A percentile compares a stretch with the other conserved stretches of the same genome.
phyloP scores from a whole-genome alignment of 2,888 invertebrate genomes.

The Erpobdella octoculata region DNA sequence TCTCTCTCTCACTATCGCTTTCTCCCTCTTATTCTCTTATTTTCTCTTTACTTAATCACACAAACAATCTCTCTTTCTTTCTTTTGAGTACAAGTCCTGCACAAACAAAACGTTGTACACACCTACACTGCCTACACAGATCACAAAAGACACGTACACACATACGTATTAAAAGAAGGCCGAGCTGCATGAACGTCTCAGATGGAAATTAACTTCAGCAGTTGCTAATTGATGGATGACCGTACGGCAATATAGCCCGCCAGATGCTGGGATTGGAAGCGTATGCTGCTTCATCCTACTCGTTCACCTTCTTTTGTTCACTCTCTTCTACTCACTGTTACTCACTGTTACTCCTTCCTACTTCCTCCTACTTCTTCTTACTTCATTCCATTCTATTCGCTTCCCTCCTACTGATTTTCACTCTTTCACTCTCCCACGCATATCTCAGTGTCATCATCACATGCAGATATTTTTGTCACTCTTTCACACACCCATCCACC shows the following conservation, averaged over 20 bases:
- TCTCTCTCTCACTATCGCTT: no score
- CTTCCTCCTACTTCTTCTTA: no score
- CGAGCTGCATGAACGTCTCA: background rate
- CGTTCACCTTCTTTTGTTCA: background rate
- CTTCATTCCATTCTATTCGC: no score
- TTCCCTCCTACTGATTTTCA: background rate
- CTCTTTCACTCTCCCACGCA: background rate
- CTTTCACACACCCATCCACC: no score
- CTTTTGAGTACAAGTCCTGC: background rate
- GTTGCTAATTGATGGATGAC: slow-evolving; percentile 27
- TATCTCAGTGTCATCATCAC: no score
- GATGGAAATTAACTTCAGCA: slow-evolving; percentile 26
- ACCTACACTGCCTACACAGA: background rate
- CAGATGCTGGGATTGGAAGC: slow-evolving; percentile 26
- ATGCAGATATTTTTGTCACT: no score
- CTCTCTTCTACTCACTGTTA: slow-evolving; percentile 1
- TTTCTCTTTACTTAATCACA: background rate
- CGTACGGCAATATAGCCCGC: slow-evolving; percentile 25
- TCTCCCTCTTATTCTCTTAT: background rate
- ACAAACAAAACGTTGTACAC: background rate
- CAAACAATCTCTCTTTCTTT: background rate
- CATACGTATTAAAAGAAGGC: background rate
- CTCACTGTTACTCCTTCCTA: background rate
- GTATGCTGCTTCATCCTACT: slow-evolving; percentile 5
- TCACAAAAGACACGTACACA: background rate